phyloP scores from a whole-genome alignment of 2,113 vertebrate species.

The Psittacara wagleri region DNA sequence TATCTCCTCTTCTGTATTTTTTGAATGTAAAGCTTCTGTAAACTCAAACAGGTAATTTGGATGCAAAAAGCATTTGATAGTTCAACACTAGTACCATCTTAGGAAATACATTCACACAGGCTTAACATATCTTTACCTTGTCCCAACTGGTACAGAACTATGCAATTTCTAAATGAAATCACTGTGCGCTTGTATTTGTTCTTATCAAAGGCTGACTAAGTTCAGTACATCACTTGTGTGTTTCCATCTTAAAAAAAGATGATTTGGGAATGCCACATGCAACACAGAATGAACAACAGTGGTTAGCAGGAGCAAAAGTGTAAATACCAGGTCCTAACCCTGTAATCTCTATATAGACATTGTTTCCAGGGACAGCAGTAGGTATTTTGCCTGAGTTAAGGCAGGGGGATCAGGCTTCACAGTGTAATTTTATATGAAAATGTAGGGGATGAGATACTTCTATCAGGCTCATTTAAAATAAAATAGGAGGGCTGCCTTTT shows the following conservation, averaged over 20 bases:
- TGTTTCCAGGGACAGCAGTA: neutral
- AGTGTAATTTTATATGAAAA: conserved; percentile 61
- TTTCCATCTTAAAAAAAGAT: neutral
- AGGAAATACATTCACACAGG: neutral
- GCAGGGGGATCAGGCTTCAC: neutral
- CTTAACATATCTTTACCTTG: neutral
- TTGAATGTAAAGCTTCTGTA: neutral
- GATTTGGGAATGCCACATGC: conserved; percentile 12
- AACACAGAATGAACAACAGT: conserved; percentile 1
- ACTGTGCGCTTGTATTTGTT: neutral
- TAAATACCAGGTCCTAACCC: neutral
- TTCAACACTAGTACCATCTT: neutral
- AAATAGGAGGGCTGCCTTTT: conserved; percentile 52
- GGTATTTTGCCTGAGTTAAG: neutral
- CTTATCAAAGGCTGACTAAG: conserved; percentile 48
- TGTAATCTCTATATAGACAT: neutral
- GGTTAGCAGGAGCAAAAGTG: neutral
- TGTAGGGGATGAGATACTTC: conserved; percentile 43
- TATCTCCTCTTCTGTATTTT: neutral
- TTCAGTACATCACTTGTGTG: neutral
- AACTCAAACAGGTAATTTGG: neutral
- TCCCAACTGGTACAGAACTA: neutral
- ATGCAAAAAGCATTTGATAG: neutral
- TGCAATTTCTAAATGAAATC: neutral
- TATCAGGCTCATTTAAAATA: conserved; percentile 54